Percentiles rank a stretch among this genome's conserved stretches.
These are phyloP conservation scores for Drosophila subquinaria DNA, from an alignment of 2,888 invertebrate species.

Conservation along the genomic window DNA sequence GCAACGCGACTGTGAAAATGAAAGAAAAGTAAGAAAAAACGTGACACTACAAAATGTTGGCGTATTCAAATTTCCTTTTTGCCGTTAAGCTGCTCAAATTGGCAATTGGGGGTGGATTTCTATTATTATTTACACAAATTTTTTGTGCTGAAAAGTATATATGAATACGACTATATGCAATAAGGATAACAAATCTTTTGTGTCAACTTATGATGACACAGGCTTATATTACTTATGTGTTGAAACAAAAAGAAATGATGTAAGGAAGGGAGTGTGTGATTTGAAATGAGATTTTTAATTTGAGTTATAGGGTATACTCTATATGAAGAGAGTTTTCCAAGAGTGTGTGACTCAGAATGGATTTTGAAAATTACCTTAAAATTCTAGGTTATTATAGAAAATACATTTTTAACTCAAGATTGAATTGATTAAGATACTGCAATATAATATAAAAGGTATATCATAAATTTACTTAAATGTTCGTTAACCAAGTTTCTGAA, in stretches of 20 bases:
- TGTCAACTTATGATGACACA: constrained; percentile 13
- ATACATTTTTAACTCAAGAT: too few species aligned
- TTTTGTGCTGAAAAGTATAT: constrained; percentile 9
- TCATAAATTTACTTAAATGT: too few species aligned
- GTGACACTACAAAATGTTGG: constrained; percentile 66
- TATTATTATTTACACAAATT: constrained; percentile 22
- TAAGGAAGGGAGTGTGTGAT: background rate
- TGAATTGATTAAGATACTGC: too few species aligned
- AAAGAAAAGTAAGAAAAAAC: constrained; percentile 60
- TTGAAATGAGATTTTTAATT: background rate
- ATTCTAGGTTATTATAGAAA: too few species aligned
- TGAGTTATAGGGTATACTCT: background rate
- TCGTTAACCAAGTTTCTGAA: too few species aligned
- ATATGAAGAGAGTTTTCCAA: too few species aligned
- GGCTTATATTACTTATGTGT: constrained; percentile 4
- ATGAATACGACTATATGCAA: constrained; percentile 4
- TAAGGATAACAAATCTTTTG: constrained; percentile 17
- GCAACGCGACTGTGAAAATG: constrained; percentile 38
- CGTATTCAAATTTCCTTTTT: constrained; percentile 72
- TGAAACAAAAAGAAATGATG: background rate
- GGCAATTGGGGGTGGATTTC: constrained; percentile 50
- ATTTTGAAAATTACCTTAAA: background rate
- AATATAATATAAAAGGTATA: too few species aligned
- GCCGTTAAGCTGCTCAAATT: constrained; percentile 45
- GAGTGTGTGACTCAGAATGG: background rate